Evolutionary conservation across 2,797 vertebrate genomes (phyloP), one percentile per base, ranked within the genome.

Genomic region (Lerista edwardsae): DNA sequence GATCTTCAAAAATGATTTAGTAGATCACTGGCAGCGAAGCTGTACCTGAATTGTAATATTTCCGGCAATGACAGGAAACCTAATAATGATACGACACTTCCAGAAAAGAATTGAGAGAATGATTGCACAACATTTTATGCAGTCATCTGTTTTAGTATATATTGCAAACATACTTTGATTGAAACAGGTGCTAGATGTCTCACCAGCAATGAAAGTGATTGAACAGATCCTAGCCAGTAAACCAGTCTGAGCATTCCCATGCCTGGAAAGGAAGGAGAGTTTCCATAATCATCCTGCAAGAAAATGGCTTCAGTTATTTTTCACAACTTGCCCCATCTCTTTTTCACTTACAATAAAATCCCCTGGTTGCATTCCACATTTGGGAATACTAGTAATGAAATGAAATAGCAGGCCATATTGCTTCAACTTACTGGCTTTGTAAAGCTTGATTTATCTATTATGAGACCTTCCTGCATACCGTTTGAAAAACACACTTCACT

Each of bases 231-330:
- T 57, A 79, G 25, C 19, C 72, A 44, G 8, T 17, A 77, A 82
- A 88, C 75, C 36, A 25, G 64, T 51, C 23, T 64, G 25, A 79
- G n/a, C 9, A 61, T 73, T 23, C 3, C 11, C 64, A 55, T 84
- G 59, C 31, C n/a, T 47, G 47, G 27, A 57, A 31, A 77, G 67
- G 36, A 74, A 39, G 15, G 59, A 82, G 25, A 41, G 17, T 17
- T 14, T 31, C 57, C 67, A 57, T 75, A 68, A 75, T 34, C 73
- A 76, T 79, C 44, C 47, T 2, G 0, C 31, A 79, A 79, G 77
- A 77, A 61, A 69, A 75, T 21, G 10, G 55, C 29, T 83, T 47
- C 69, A 2, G 57, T 59, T 79, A 3, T 86, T 87, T 80, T 83
- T 64, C 74, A 69, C 34, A 67, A 68, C 64, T 73, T 76, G 36